Evolutionary conservation across 2,888 invertebrate species (phyloP).

Genomic region (Byasa hedistus): DNA sequence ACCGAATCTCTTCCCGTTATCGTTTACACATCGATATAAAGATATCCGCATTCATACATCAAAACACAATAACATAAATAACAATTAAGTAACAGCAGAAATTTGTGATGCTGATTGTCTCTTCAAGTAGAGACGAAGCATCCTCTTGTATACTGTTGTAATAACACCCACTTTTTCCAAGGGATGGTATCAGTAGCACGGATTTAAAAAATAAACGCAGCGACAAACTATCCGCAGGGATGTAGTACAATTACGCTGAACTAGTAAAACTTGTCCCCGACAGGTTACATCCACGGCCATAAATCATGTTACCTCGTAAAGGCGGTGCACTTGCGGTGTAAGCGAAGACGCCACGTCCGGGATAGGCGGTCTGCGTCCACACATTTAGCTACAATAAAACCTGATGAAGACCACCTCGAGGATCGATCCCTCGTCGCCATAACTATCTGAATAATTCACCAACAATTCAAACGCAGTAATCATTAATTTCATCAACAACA

Average conservation of each 20-base stretch:
- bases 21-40: neutral
- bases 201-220: neutral
- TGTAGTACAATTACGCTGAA: constrained; percentile 28
- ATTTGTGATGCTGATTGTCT: no score
- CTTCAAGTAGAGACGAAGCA: no score
- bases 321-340: constrained; percentile 25
- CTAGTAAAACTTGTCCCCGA: constrained; percentile 28
- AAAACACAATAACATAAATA: no score
- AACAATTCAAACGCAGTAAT: neutral
- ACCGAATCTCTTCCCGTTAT: constrained; percentile 23
- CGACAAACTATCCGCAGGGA: constrained; percentile 15
- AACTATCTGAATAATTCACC: neutral
- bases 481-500: no score
- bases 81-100: no score
- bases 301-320: constrained; percentile 30
- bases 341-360: constrained; percentile 28
- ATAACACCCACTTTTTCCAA: no score
- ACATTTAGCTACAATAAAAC: constrained; percentile 23
- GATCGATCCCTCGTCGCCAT: neutral
- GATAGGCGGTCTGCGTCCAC: constrained; percentile 15
- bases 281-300: constrained; percentile 27
- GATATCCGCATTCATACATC: no score
- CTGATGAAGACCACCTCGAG: constrained; percentile 2
- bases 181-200: neutral
- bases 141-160: no score